Evolutionary conservation across 2,113 vertebrate species (phyloP), one percentile per base, ranked within the genome.

Genomic region (Ia io): DNA sequence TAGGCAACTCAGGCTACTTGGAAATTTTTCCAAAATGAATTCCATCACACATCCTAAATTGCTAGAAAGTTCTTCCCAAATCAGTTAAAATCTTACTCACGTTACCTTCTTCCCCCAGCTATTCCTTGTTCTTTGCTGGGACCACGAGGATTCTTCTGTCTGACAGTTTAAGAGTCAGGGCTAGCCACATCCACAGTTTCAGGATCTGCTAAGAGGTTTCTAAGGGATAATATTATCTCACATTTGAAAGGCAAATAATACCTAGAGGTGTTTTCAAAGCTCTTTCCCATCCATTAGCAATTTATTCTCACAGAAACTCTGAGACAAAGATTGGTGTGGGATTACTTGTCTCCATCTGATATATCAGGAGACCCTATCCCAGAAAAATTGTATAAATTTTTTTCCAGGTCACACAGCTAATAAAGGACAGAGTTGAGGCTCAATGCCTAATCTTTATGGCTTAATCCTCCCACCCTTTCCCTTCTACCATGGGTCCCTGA

Each of bases 231-330:
- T 90, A 90, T 92, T 77, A 92, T 49, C 71, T 90, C 82, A 78
- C 59, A 96, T 97, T 93, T 96, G 96, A 97, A 97, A 97, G 91
- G 92, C 97, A 97, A 97, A 97, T 96, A 92, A 92, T 63, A 97
- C 88, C 88, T 90, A 83, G 53, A 97, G 95, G 84, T 83, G 88
- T 59, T 97, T 95, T 93, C 71, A 88, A 69, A 84, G 90, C 80
- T 90, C 94, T 78, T 96, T 97, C 53, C 90, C 83, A 82, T 84
- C 70, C 94, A 96, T 84, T 92, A 96, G 90, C 93, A 97, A 96
- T 97, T 96, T 95, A 97, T 95, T 96, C 95, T 93, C 82, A 90
- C 71, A 93, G 70, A 96, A 94, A 90, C 84, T 93, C 89, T 14
- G 73, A 96, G 84, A 74, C 76, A 90, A 28, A 93, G 88, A 97